phyloP scores from a whole-genome alignment of 2,888 invertebrate genomes.

The Lycophotia porphyrea region DNA sequence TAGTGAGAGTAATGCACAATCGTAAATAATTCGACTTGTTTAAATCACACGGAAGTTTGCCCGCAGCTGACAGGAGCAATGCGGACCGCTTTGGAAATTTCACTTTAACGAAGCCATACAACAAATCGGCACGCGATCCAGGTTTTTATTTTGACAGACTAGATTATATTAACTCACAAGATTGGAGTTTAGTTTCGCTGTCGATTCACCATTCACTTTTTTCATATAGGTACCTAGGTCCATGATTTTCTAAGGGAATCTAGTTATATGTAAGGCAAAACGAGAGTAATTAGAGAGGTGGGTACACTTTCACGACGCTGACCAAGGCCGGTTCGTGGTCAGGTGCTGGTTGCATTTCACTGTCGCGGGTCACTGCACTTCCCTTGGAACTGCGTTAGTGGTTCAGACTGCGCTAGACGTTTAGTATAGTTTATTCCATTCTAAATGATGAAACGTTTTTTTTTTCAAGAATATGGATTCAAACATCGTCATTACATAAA shows the following conservation, averaged over 20 bases:
- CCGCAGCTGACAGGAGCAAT: conserved; percentile 69
- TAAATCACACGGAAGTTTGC: conserved; percentile 73
- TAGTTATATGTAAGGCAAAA: conserved; percentile 72
- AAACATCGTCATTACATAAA: conserved; percentile 10
- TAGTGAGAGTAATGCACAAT: conserved; percentile 69
- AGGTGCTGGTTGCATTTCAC: conserved; percentile 82
- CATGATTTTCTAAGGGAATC: conserved; percentile 63
- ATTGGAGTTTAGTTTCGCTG: conserved; percentile 54
- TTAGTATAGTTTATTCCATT: conserved; percentile 29
- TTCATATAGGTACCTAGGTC: conserved; percentile 34
- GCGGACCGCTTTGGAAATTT: conserved; percentile 71
- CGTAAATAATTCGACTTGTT: conserved; percentile 63
- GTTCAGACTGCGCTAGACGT: conserved; percentile 29
- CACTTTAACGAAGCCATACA: conserved; percentile 72
- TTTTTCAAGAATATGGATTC: conserved; percentile 1
- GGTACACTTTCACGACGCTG: conserved; percentile 80
- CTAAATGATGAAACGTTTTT: neutral
- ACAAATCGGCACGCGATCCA: conserved; percentile 73
- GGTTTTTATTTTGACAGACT: conserved; percentile 48
- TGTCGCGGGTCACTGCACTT: conserved; percentile 84
- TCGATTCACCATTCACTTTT: conserved; percentile 47
- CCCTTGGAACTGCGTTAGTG: conserved; percentile 44
- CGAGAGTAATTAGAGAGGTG: conserved; percentile 83
- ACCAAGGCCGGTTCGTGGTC: conserved; percentile 75
- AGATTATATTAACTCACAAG: conserved; percentile 49